Conservation (phyloP, 2,888 invertebrate species). For the Cheilosia vernalis region DNA sequence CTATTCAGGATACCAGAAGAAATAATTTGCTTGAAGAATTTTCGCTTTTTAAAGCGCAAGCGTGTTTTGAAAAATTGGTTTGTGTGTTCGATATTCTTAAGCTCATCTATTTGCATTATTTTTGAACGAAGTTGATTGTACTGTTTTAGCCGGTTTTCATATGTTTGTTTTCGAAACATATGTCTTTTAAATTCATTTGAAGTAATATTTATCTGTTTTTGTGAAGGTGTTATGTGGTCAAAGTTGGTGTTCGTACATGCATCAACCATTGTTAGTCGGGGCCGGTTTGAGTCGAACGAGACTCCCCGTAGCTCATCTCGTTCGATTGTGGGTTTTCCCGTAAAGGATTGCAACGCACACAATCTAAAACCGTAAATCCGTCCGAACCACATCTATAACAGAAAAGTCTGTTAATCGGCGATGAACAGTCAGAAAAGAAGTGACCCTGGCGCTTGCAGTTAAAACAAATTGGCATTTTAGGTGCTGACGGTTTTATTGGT, state of each 20-base stretch:
- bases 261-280: background rate
- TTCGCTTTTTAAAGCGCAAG: no score
- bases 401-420: background rate
- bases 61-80: background rate
- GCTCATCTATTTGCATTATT: background rate
- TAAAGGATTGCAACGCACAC: background rate
- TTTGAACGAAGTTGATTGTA: background rate
- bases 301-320: background rate
- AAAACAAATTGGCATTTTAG: background rate
- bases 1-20: background rate
- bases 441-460: slow-evolving; percentile 3
- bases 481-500: background rate
- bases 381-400: slow-evolving; percentile 5
- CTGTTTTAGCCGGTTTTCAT: background rate
- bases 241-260: background rate
- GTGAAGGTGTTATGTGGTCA: background rate
- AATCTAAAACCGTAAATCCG: background rate
- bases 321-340: slow-evolving; percentile 1
- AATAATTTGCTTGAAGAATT: background rate
- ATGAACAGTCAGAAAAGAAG: background rate
- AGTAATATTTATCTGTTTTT: no score
- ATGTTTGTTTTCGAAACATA: background rate
- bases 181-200: background rate
- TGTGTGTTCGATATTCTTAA: background rate
- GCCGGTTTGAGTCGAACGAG: background rate